Evolutionary conservation across 2,797 vertebrate genomes (phyloP), one percentile per base, ranked within the genome.

Genomic region (Podargus strigoides): DNA sequence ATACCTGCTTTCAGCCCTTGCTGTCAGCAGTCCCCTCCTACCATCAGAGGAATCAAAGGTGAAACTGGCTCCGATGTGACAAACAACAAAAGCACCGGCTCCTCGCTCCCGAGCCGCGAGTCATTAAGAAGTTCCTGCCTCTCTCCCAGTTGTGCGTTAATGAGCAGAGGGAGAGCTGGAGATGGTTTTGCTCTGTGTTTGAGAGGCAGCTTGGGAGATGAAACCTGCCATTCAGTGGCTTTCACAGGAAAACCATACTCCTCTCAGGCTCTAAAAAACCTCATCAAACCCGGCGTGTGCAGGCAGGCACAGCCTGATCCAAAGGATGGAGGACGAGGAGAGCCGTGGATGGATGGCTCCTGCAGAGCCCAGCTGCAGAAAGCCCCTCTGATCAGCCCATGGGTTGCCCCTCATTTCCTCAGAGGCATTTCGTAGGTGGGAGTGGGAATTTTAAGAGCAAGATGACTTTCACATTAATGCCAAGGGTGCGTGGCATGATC

Each of bases 61-160:
- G 90, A 91, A 87, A 72, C 47, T 2, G 1, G 85, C 84, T 96
- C 80, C 7, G 0, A 86, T 68, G n/a, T 6, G 85, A 87, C 39
- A 66, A 91, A 52, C 66, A 36, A 94, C 90, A 94, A 96, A 97
- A 95, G 96, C 34, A 0, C 23, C 3, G 0, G 44, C 69, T 55
- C 81, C 36, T 50, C n/a, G 7, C 80, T 94, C 80, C 36, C 0
- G 55, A 91, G 92, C 85, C 2, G 1, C 4, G 10, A 96, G 95
- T 96, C 94, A 87, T 97, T 97, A 97, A 87, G 77, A 90, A 97
- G 93, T 87, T 96, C 90, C 93, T 94, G 79, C 62, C 72, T 91
- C 82, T 93, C 89, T 95, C 90, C 88, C 95, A 77, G 86, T 44
- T 47, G 89, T 9, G 4, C 39, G 6, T 89, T 97, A 97, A 97